These are phyloP conservation scores for Psammodynastes pulverulentus DNA, from an alignment of 2,113 vertebrate genomes.

Conservation along the genomic window DNA sequence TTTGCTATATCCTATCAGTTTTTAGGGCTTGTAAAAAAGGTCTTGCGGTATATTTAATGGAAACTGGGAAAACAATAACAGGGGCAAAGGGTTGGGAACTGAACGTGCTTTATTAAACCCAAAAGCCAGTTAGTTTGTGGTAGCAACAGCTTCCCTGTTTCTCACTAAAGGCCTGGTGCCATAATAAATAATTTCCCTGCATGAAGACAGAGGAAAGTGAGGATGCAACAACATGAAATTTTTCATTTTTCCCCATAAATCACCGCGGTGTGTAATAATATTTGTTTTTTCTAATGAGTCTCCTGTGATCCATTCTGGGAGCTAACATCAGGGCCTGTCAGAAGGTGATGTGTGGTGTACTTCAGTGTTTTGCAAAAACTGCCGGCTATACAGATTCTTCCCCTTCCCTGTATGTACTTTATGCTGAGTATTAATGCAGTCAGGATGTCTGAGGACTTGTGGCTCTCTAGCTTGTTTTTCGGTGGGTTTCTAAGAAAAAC, in stretches of 20 bases:
- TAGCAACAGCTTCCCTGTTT: conserved; percentile 75
- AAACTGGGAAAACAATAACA: conserved; percentile 76
- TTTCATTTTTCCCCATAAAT: conserved; percentile 90
- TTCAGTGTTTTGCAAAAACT: conserved; percentile 80
- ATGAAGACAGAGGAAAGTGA: conserved; percentile 73
- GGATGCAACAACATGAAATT: conserved; percentile 79
- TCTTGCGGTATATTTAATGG: conserved; percentile 75
- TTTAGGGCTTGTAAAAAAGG: conserved; percentile 62
- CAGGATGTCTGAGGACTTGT: conserved; percentile 56
- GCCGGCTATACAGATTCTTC: conserved; percentile 73
- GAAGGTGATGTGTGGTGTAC: conserved; percentile 80
- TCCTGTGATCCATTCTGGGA: conserved; percentile 83
- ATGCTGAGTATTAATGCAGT: conserved; percentile 70
- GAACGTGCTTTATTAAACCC: conserved; percentile 83
- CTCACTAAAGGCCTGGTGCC: conserved; percentile 78
- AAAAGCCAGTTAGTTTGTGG: conserved; percentile 81
- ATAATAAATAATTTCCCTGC: conserved; percentile 84
- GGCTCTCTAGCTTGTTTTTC: conserved; percentile 39
- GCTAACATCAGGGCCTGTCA: conserved; percentile 84
- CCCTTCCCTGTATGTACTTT: conserved; percentile 52
- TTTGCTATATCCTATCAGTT: conserved; percentile 49
- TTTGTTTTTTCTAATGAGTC: conserved; percentile 92
- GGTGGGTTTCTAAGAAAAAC: conserved; percentile 31
- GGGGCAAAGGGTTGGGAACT: conserved; percentile 69
- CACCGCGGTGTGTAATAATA: conserved; percentile 89